These are phyloP conservation scores for Neotragus moschatus DNA, from an alignment of 2,113 vertebrate genomes.

Conservation along the genomic window DNA sequence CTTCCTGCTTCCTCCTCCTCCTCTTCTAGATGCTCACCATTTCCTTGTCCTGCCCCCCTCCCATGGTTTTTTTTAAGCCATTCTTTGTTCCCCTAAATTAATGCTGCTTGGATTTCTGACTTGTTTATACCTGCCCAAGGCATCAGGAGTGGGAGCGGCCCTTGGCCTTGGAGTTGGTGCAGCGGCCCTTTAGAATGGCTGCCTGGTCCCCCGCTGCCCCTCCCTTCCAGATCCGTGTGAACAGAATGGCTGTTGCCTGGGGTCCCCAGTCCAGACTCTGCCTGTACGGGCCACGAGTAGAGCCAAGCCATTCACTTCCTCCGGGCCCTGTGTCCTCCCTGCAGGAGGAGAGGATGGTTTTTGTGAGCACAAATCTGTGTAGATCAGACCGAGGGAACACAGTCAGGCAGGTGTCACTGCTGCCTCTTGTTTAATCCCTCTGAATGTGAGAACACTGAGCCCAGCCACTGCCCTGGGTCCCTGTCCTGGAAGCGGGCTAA, in stretches of 20 bases:
- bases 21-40: neutral
- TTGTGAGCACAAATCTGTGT: slow-evolving; percentile 6
- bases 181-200: neutral
- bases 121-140: slow-evolving; percentile 77
- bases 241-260: neutral
- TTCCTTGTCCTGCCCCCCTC: neutral
- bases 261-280: neutral
- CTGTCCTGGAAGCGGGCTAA: slow-evolving; percentile 59
- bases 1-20: neutral
- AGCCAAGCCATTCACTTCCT: neutral
- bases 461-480: slow-evolving; percentile 6
- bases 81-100: slow-evolving; percentile 73
- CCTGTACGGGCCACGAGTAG: neutral
- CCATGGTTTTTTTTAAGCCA: neutral
- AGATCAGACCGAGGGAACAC: neutral
- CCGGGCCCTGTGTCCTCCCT: neutral
- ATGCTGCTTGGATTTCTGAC: slow-evolving; percentile 81
- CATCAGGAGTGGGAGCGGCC: neutral
- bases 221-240: neutral
- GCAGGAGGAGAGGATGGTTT: neutral
- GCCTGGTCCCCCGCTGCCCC: neutral
- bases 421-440: slow-evolving; percentile 29
- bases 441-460: slow-evolving; percentile 42
- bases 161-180: neutral
- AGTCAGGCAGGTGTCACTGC: neutral